phyloP scores from a whole-genome alignment of 2,888 invertebrate genomes.

The Prenolepis imparis region DNA sequence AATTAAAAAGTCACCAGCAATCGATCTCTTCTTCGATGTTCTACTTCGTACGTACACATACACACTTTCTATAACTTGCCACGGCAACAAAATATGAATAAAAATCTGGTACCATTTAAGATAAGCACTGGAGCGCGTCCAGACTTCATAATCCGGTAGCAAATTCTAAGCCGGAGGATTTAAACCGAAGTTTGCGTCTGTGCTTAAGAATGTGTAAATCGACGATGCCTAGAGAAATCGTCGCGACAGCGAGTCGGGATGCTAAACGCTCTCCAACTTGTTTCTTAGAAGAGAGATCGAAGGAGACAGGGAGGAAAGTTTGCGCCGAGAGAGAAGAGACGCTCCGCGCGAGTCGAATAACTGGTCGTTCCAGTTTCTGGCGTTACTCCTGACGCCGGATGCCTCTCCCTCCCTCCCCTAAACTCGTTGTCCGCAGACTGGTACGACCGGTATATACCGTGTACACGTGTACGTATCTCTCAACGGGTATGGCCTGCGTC shows the following conservation, averaged over 20 bases:
- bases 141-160: not conserved
- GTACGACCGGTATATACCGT: conserved; percentile 56
- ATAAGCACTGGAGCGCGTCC: not conserved
- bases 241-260: conserved; percentile 26
- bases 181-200: conserved; percentile 5
- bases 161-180: conserved; percentile 19
- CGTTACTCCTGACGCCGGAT: conserved; percentile 72
- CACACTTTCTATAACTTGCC: not conserved
- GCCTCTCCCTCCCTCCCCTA: conserved; percentile 41
- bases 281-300: conserved; percentile 23
- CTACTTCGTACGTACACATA: too few species aligned
- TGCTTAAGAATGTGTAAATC: conserved; percentile 32
- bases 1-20: not conserved
- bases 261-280: conserved; percentile 38
- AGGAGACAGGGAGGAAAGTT: conserved; percentile 59
- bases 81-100: not conserved
- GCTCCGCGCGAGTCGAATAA: conserved; percentile 70
- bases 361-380: conserved; percentile 78
- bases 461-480: conserved; percentile 10
- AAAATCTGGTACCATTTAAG: not conserved
- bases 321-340: conserved; percentile 52
- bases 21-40: not conserved
- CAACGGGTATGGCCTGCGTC: conserved; percentile 57
- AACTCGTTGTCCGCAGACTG: conserved; percentile 21
- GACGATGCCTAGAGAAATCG: conserved; percentile 32